Evolutionary conservation across 1,140 invertebrate species (phyloP), one percentile per base, ranked within the genome.

Genomic region (Brachionus manjavacas): DNA sequence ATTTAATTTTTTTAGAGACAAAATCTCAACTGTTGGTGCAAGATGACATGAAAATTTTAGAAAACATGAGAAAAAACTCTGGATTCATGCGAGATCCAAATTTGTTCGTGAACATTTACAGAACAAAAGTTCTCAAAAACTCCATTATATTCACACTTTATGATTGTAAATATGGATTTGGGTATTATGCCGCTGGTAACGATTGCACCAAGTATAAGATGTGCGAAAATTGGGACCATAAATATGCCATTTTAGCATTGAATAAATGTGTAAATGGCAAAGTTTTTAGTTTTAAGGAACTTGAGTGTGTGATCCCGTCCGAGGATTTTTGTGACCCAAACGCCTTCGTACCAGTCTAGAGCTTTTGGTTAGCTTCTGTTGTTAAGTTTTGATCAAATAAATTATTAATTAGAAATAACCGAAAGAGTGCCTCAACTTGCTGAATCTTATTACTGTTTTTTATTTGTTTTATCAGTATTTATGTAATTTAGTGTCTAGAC

Each of bases 231-330:
- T 76, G 72, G 72, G 72, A 76, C 41, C 8, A 46, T 11, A 76
- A 76, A 76, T 49, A 76, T 49, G 72, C 72, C 41, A 76, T 49
- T 49, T 49, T 76, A 28, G 49, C 41, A 28, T 14, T 76, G 11
- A 76, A 76, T 28, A 76, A 76, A 49, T 76, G 72, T 76, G 72
- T 76, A 3, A 46, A 76, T 76, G 72, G 72, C n/a, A 46, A 76
- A 49, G 23, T 76, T 6, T 76, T 76, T 76, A 76, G 25, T 49
- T 76, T 76, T 28, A n/a, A 49, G 46, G 9, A 76, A 25, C 46
- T 76, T 76, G 41, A 76, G 25, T 76, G 72, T 49, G 41, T 49
- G 16, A 31, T 6, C 14, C 20, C 14, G 11, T 7, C 4, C 1
- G 11, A 49, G 9, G 9, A 3, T 7, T 23, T 49, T 25, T 76